A percentile compares a stretch with the other conserved stretches of the same genome.
Conservation (phyloP, 2,113 vertebrate species). For the Oncorhynchus nerka region DNA sequence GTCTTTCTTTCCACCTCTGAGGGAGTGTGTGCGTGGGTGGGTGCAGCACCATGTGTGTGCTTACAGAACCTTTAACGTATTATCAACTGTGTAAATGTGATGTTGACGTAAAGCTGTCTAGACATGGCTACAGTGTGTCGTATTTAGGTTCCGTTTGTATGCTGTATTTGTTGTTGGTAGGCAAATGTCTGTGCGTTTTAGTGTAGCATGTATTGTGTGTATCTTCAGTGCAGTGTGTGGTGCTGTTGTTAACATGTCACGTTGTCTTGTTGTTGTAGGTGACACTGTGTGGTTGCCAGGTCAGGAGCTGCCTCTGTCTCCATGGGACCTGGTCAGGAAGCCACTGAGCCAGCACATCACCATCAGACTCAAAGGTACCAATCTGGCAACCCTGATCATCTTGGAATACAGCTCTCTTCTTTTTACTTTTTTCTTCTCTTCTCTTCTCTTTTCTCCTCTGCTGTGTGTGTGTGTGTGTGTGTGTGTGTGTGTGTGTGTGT, state of each 20-base stretch:
- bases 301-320: conserved; percentile 71
- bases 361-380: conserved; percentile 65
- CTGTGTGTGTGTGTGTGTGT: not conserved
- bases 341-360: conserved; percentile 67
- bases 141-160: no score
- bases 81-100: not conserved
- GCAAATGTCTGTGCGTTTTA: no score
- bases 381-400: not conserved
- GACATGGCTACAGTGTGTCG: no score
- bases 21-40: not conserved
- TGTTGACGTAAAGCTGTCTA: no score
- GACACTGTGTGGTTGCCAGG: conserved; percentile 80
- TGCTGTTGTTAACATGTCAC: not conserved
- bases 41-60: not conserved
- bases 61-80: no score
- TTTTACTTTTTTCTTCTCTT: no score
- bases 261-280: conserved; percentile 69
- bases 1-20: no score
- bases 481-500: no score
- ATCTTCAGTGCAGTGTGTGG: not conserved
- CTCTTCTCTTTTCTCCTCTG: no score
- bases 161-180: no score
- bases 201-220: not conserved
- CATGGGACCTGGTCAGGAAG: no score
- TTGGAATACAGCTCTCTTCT: no score